Evolutionary conservation across 2,888 invertebrate genomes (phyloP).

Genomic region (Biston betularia): DNA sequence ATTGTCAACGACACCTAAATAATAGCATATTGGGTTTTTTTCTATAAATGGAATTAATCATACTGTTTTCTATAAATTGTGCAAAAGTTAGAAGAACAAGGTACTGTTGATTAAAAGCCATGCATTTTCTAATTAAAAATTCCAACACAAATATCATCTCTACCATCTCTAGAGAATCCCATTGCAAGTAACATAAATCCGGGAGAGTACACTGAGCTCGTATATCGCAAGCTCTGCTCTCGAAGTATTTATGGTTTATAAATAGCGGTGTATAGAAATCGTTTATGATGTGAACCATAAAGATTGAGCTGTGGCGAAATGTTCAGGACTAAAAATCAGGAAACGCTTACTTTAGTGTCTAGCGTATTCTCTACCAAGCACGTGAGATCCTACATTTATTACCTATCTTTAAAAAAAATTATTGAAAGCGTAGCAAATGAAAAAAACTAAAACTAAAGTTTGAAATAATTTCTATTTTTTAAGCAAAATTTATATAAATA

Average conservation of each 20-base stretch:
- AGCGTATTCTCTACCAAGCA: background rate
- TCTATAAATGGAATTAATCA: too few relatives aligned
- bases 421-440: too few relatives aligned
- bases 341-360: slow-evolving; percentile 6
- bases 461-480: too few relatives aligned
- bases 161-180: slow-evolving; percentile 10
- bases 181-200: slow-evolving; percentile 20
- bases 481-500: too few relatives aligned
- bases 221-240: slow-evolving; percentile 33
- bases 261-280: slow-evolving; percentile 35
- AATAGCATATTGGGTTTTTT: too few relatives aligned
- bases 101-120: background rate
- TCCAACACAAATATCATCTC: background rate
- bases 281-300: slow-evolving; percentile 22
- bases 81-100: background rate
- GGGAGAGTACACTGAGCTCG: slow-evolving; percentile 17
- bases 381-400: too few relatives aligned
- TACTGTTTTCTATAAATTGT: too few relatives aligned
- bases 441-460: too few relatives aligned
- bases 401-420: too few relatives aligned
- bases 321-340: slow-evolving; percentile 9
- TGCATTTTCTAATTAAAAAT: background rate
- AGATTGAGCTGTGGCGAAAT: slow-evolving; percentile 11
- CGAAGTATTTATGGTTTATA: slow-evolving; percentile 38
- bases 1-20: too few relatives aligned